A percentile compares a stretch with the other conserved stretches of the same genome.
phyloP scores from a whole-genome alignment of 2,113 vertebrate species.

The Gavialis gangeticus region DNA sequence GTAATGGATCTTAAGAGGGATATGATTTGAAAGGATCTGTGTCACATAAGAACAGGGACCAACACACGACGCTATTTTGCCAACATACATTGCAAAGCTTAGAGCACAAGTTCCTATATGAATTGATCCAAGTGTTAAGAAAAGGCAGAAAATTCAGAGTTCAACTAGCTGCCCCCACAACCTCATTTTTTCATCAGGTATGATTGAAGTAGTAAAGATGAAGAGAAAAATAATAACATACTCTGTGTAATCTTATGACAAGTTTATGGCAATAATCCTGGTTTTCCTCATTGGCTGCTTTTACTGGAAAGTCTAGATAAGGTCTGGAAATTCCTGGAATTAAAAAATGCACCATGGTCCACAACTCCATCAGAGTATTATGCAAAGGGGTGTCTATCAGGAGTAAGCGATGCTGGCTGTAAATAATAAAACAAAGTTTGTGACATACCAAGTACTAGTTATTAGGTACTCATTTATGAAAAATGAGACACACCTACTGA shows the following conservation, averaged over 20 bases:
- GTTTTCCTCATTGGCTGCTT: constrained; percentile 91
- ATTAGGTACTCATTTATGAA: not conserved
- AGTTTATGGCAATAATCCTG: constrained; percentile 96
- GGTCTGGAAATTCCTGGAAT: constrained; percentile 90
- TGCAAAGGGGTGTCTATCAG: constrained; percentile 91
- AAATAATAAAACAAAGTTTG: constrained; percentile 6
- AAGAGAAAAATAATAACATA: constrained; percentile 62
- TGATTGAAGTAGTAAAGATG: not conserved
- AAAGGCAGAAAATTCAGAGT: not conserved
- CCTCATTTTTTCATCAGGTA: not conserved
- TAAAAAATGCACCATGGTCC: constrained; percentile 95
- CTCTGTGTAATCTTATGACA: constrained; percentile 92
- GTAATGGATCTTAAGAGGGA: not conserved
- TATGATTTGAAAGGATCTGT: not conserved
- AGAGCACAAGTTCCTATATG: not conserved
- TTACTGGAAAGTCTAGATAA: constrained; percentile 91
- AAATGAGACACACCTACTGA: not conserved
- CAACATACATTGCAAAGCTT: not conserved
- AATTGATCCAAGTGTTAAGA: not conserved
- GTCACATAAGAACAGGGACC: not conserved
- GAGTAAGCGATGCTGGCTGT: constrained; percentile 90
- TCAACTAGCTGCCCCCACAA: rapidly evolving
- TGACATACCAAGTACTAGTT: not conserved
- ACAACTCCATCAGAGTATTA: constrained; percentile 92
- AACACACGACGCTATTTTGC: not conserved